phyloP scores from a whole-genome alignment of 2,797 vertebrate species.

The Serranus cabrilla region DNA sequence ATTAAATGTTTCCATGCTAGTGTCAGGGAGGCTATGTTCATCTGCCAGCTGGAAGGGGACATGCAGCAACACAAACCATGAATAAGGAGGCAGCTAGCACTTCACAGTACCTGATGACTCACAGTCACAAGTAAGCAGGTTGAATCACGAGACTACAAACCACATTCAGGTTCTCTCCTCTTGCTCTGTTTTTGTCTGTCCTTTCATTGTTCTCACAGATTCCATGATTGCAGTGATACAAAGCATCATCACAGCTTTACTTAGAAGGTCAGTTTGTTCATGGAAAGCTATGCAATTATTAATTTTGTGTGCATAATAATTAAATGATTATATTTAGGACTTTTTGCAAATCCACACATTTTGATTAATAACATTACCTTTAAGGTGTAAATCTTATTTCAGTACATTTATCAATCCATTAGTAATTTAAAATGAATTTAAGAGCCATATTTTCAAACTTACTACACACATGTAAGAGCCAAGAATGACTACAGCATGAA shows the following conservation, averaged over 20 bases:
- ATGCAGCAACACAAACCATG: constrained; percentile 19
- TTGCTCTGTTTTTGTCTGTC: not conserved
- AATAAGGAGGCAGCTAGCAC: constrained; percentile 49
- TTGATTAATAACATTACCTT: not conserved
- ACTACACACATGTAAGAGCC: not conserved
- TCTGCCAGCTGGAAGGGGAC: constrained; percentile 46
- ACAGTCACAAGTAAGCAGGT: constrained; percentile 61
- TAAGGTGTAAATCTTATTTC: not conserved
- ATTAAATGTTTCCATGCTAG: constrained; percentile 48
- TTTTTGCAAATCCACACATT: not conserved
- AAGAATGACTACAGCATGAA: not conserved
- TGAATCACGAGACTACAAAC: constrained; percentile 64
- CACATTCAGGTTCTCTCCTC: constrained; percentile 32
- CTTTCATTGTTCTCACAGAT: constrained; percentile 27
- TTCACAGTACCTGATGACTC: constrained; percentile 70
- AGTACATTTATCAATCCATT: not conserved
- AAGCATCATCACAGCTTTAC: not conserved
- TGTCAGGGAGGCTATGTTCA: constrained; percentile 29
- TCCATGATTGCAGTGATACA: not conserved
- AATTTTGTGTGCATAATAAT: not conserved
- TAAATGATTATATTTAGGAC: not conserved
- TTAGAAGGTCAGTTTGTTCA: not conserved
- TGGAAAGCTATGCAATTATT: not conserved
- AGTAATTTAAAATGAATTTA: not conserved
- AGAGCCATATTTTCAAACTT: not conserved